Conservation (phyloP, 2,888 invertebrate species). For the Drosophila picticornis region DNA sequence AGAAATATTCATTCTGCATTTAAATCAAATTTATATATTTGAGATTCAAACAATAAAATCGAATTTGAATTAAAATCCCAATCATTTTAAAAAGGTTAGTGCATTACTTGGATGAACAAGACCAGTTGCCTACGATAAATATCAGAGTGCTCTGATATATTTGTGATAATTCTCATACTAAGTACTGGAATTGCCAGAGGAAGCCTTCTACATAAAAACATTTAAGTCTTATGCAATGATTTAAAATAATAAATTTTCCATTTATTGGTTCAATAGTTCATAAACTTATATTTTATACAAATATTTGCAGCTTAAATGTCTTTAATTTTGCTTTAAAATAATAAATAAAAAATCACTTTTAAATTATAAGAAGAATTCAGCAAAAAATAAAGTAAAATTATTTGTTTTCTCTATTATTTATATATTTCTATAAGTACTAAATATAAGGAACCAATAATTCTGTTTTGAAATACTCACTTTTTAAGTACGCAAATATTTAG, state of each 20-base stretch:
- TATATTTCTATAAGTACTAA: no score
- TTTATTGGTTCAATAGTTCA: neutral
- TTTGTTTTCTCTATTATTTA: no score
- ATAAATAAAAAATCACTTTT: neutral
- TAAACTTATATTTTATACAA: neutral
- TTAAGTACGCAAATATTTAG: neutral
- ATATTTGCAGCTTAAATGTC: neutral
- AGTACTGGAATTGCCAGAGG: neutral
- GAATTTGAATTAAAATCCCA: no score
- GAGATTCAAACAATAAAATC: no score
- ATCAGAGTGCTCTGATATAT: neutral
- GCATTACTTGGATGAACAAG: no score
- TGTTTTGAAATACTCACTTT: neutral
- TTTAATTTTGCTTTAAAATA: neutral
- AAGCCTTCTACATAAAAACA: neutral
- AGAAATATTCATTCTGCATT: neutral
- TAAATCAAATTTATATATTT: no score
- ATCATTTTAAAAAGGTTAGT: no score
- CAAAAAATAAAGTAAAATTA: neutral
- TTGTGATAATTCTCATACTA: neutral
- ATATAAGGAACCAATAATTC: no score
- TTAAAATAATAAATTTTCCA: neutral
- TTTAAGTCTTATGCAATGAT: neutral
- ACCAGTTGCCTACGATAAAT: neutral
- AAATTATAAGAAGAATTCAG: neutral